These are phyloP conservation scores for Protobothrops flavoviridis DNA, from an alignment of 2,113 vertebrate genomes.

Conservation along the genomic window DNA sequence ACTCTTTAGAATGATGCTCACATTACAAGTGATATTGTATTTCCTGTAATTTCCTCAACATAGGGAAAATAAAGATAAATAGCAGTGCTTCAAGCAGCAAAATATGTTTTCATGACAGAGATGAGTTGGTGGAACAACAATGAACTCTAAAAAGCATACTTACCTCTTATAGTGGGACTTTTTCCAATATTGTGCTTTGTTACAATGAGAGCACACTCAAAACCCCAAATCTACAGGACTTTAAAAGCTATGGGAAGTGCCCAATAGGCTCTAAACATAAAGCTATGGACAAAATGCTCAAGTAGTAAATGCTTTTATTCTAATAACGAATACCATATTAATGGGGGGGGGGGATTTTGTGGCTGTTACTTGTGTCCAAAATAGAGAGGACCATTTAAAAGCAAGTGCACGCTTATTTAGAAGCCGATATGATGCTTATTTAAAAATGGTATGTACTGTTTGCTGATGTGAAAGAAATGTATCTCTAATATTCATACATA, in stretches of 20 bases:
- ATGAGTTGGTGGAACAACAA: not conserved
- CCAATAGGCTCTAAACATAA: not conserved
- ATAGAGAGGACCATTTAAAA: not conserved
- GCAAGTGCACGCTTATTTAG: not conserved
- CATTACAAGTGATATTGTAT: not conserved
- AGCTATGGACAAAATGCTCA: constrained; percentile 1
- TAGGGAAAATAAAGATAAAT: not conserved
- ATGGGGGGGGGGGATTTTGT: not conserved
- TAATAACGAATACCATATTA: not conserved
- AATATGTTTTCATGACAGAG: not conserved
- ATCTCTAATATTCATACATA: not conserved
- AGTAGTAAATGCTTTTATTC: not conserved
- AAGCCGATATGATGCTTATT: not conserved
- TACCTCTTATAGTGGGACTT: not conserved
- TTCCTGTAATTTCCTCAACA: not conserved
- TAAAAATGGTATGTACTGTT: not conserved
- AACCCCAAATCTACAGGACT: not conserved
- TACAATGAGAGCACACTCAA: constrained; percentile 15
- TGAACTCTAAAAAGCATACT: not conserved
- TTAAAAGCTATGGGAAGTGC: not conserved
- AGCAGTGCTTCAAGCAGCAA: not conserved
- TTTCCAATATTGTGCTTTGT: constrained; percentile 13
- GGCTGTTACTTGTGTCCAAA: not conserved
- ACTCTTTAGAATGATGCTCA: not conserved
- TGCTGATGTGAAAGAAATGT: not conserved